Percentiles rank a stretch among this genome's conserved stretches.
These are phyloP conservation scores for Uria aalge DNA, from an alignment of 2,113 vertebrate species.

Conservation along the genomic window DNA sequence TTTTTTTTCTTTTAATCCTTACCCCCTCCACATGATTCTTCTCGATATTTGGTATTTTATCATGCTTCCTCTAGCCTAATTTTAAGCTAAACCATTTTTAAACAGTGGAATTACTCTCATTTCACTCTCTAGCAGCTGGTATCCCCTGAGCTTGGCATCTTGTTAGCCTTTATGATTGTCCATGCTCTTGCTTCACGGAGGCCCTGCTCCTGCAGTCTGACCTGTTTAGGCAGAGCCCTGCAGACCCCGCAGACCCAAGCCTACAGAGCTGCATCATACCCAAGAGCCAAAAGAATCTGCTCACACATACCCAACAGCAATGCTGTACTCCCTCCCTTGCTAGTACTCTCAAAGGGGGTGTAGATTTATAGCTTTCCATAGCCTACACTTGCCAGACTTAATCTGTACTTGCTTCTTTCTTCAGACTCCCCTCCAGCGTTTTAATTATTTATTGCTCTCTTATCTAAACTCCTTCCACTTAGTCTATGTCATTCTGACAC, in stretches of 20 bases:
- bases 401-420: neutral
- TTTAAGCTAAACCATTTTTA: neutral
- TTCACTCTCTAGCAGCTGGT: neutral
- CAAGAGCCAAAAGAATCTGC: neutral
- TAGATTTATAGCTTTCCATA: constrained; percentile 21
- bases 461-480: constrained; percentile 12
- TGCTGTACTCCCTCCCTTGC: neutral
- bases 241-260: neutral
- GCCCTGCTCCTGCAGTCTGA: neutral
- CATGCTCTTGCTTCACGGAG: neutral
- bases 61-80: neutral
- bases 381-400: neutral
- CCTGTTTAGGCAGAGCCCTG: neutral
- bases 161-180: neutral
- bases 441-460: constrained; percentile 40
- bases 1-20: neutral
- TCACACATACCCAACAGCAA: neutral
- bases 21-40: neutral
- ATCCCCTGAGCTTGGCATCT: neutral
- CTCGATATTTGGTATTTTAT: neutral
- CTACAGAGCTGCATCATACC: neutral
- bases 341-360: neutral
- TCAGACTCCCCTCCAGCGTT: neutral
- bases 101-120: neutral
- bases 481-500: neutral